Conservation (phyloP, 2,797 vertebrate species). For the Hippocampus kuda region DNA sequence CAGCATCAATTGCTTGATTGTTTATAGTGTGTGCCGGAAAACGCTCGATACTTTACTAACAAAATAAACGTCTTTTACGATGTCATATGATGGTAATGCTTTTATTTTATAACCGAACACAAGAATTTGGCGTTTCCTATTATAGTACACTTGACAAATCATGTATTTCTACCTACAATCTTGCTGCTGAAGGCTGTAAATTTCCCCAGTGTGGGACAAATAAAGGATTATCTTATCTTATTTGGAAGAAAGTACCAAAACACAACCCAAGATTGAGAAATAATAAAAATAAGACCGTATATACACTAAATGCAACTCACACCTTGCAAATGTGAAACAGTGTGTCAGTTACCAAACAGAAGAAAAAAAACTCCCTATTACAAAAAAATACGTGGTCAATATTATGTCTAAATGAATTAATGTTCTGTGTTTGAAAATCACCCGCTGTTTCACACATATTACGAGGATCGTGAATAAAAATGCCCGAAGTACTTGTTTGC, state of each 20-base stretch:
- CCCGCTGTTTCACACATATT: not conserved
- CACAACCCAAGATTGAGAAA: conserved; percentile 39
- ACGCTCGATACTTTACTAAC: fast-evolving
- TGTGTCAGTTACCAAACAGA: not conserved
- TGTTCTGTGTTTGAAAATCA: not conserved
- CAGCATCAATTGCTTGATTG: conserved; percentile 12
- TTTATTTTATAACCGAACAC: conserved; percentile 12
- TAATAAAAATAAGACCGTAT: conserved; percentile 9
- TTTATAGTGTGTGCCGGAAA: conserved; percentile 1
- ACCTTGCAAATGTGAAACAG: not conserved
- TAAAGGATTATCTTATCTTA: too few relatives aligned
- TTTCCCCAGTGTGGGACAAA: too few relatives aligned
- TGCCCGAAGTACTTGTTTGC: not conserved
- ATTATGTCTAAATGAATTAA: not conserved
- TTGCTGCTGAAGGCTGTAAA: too few relatives aligned
- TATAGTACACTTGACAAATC: not conserved
- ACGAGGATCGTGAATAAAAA: not conserved
- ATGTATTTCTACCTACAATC: too few relatives aligned
- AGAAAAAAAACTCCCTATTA: not conserved
- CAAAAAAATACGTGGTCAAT: not conserved
- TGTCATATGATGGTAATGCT: fast-evolving
- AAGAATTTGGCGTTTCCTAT: conserved; percentile 2
- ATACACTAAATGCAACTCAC: not conserved
- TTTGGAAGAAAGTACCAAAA: conserved; percentile 30
- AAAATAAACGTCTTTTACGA: conserved; percentile 30